phyloP scores from a whole-genome alignment of 2,113 vertebrate genomes.

The Muntiacus reevesi region DNA sequence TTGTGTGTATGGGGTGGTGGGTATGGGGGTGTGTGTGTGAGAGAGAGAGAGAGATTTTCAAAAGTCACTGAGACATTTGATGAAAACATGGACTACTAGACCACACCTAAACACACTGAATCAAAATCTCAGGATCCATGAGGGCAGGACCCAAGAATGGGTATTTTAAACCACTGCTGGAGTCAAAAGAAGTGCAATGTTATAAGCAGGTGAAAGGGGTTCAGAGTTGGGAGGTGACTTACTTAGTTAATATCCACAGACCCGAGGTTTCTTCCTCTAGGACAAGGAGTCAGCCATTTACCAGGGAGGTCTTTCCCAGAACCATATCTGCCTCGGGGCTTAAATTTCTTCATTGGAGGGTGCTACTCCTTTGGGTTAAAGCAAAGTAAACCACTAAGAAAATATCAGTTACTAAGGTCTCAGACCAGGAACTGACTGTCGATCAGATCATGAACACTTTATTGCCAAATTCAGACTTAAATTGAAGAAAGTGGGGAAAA shows the following conservation, averaged over 20 bases:
- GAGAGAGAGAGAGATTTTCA: neutral
- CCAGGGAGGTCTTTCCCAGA: neutral
- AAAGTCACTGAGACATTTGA: neutral
- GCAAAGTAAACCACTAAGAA: neutral
- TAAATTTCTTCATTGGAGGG: neutral
- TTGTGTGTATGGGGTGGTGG: neutral
- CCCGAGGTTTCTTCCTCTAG: neutral
- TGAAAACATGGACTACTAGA: neutral
- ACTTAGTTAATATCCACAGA: neutral
- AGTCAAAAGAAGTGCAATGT: neutral
- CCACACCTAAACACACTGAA: neutral
- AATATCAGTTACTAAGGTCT: neutral
- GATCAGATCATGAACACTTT: neutral
- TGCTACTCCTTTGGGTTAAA: neutral
- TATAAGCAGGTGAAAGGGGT: neutral
- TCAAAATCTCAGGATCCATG: neutral
- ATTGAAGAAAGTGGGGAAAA: neutral
- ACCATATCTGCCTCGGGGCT: fast-evolving
- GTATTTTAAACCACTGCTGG: neutral
- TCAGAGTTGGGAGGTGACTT: neutral
- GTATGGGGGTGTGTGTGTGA: no score
- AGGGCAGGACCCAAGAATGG: neutral
- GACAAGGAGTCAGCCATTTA: neutral
- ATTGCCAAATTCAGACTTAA: neutral
- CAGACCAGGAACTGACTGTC: neutral